Base-by-base conservation (phyloP, 2,113 vertebrate genomes). In the Chaetura pelagica region DNA sequence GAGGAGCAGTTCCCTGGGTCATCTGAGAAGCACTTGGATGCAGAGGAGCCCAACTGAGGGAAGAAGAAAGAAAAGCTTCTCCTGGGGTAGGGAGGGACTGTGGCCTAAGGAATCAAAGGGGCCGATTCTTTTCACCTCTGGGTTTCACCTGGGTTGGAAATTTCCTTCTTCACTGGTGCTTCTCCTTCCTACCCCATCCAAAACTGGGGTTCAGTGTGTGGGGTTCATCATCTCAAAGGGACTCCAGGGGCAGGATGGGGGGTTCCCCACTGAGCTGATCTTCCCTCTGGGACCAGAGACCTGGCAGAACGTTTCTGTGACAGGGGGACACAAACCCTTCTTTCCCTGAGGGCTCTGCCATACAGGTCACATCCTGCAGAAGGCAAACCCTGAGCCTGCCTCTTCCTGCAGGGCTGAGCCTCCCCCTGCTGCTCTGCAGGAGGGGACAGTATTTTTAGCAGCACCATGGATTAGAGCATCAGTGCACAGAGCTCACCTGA, bases 71-170 rank as follows among this genome's bases (percentile, higher is more conserved):
- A 62, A 72, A 49, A 71, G 8, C 23, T 57, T 48, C 22, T 40
- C n/a, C 38, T 12, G 22, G 17, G 15, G 8, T 20, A 29, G 58
- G 40, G 17, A 46, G 32, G 54, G 26, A 32, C 16, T 29, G 63
- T 20, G 26, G 38, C 19, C 54, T 78, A 35, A 38, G 38, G 18
- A 83, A 15, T 15, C 26, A 17, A 49, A 86, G 71, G 52, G 51
- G 29, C 4, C 32, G 89, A 74, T 48, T 12, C 6, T 58, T 77
- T 48, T 59, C 12, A 62, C 32, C 29, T 32, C 61, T 52, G 54
- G n/a, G n/a, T n/a, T n/a, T n/a, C n/a, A n/a, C 30, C 7, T 5
- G 1, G 38, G 9, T 1, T 73, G 13, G 48, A 52, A 4, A 19
- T 29, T n/a, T 5, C 42, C 12, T 26, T 42, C 11, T 26, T 77